Base-by-base conservation (phyloP, 2,797 vertebrate species). In the Centropyge bicolor region DNA sequence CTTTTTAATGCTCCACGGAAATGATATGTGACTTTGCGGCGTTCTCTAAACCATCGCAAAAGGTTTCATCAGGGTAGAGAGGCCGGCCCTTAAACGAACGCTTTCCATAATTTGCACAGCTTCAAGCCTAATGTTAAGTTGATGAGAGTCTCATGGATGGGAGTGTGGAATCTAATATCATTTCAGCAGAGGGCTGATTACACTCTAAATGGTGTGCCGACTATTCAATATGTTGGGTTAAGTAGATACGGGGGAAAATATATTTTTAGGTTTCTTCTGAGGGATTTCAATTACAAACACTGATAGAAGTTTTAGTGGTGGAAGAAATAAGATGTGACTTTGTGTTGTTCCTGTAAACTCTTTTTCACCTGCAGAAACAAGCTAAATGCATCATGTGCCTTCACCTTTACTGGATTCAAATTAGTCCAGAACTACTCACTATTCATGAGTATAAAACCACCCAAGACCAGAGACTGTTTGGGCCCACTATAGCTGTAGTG, bases 111-210 rank as follows among this genome's bases (percentile, higher is more conserved):
- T 90, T 84, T 89, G 76, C 79, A 74, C 76, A 74, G 78, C 78
- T 91, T 86, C 70, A 7, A 84, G 82, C 54, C 52, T 82, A 77
- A 91, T 89, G 80, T 91, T 88, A 71, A 78, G 78, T 80, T 87
- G 84, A 89, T 85, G 88, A 86, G 84, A 78, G 45, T 82, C 72
- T 78, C 70, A 41, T 81, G 76, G 72, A 88, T 45, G 74, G 66
- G 73, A 68, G 68, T 73, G 66, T 69, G 83, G 66, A 78, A 88
- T 91, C 69, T 87, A 86, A 91, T 89, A 55, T 83, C 27, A 87
- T 88, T 90, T 86, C 70, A 74, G 76, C 79, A 57, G 80, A 87
- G 70, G 70, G 75, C 75, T 90, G 91, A 92, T 93, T 89, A 85
- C 75, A 75, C 77, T 84, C 79, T 78, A 86, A 92, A 87, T 84